Conservation (phyloP, 1,140 invertebrate species). For the Leptestheria dahalacensis region DNA sequence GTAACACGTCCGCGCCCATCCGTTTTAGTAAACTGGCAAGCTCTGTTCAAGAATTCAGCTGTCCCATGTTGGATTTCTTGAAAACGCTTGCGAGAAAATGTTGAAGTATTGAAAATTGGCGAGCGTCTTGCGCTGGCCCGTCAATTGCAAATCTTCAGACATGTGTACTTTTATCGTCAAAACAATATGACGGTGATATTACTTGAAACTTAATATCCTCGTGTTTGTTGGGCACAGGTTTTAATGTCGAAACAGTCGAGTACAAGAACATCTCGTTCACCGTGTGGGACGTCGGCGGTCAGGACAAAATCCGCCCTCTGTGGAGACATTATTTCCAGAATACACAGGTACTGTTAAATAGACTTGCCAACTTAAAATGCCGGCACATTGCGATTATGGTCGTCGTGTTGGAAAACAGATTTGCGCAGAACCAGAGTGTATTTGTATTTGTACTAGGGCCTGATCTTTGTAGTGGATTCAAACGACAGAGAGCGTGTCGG, state of each 20-base stretch:
- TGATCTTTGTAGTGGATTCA: constrained; percentile 96
- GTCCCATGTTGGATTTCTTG: neutral
- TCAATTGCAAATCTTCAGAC: neutral
- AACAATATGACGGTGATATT: no score
- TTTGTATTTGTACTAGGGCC: constrained; percentile 33
- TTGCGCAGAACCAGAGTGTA: neutral
- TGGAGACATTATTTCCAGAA: constrained; percentile 99
- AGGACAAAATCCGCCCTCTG: constrained; percentile 80
- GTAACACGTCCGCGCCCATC: constrained; percentile 28
- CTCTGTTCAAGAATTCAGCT: neutral
- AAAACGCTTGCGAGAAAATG: neutral
- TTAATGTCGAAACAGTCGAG: constrained; percentile 90
- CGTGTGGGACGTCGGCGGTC: constrained; percentile 92
- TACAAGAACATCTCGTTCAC: constrained; percentile 96
- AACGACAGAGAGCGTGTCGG: constrained; percentile 88
- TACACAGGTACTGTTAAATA: constrained; percentile 54
- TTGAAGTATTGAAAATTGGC: neutral
- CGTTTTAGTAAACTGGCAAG: neutral
- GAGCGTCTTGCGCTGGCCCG: neutral
- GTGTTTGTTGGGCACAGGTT: constrained; percentile 38
- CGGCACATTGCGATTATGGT: no score
- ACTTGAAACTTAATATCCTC: no score
- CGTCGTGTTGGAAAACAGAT: no score
- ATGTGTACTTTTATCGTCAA: no score
- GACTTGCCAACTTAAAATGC: no score